Conservation (phyloP, 2,797 vertebrate species). For the Mormyrus proboscirostris region DNA sequence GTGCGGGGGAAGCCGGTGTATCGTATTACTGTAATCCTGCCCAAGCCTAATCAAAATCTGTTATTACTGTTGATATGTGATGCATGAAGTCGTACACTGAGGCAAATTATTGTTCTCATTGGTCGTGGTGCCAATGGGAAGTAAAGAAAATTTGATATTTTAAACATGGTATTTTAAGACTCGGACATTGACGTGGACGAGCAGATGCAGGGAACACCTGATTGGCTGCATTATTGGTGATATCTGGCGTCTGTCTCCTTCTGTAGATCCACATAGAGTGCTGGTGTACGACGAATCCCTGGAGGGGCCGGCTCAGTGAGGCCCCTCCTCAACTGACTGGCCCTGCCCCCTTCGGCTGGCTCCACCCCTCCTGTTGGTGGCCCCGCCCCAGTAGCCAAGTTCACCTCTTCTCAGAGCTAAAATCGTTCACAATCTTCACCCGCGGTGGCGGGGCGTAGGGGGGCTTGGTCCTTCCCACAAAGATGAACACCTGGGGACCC, state of each 20-base stretch:
- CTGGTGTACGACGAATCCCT: conserved; percentile 58
- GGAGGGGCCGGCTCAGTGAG: conserved; percentile 59
- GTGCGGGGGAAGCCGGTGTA: not conserved
- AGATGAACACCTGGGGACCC: not conserved
- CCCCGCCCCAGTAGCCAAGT: conserved; percentile 27
- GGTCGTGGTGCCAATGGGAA: not conserved
- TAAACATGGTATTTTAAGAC: not conserved
- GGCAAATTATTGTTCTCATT: not conserved
- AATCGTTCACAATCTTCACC: not conserved
- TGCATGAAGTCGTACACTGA: not conserved
- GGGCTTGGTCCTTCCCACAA: not conserved
- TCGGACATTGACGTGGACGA: not conserved
- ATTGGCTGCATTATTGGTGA: not conserved
- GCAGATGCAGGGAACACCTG: not conserved
- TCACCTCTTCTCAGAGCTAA: not conserved
- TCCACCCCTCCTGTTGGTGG: not conserved
- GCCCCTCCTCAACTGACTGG: conserved; percentile 45
- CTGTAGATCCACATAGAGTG: conserved; percentile 63
- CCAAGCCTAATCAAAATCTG: not conserved
- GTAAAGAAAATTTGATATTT: not conserved
- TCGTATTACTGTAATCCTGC: not conserved
- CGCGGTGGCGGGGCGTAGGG: not conserved
- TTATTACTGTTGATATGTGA: not conserved
- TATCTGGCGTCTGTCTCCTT: not conserved
- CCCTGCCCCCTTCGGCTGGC: conserved; percentile 26